Evolutionary conservation across 2,797 vertebrate genomes (phyloP), one percentile per base, ranked within the genome.

Genomic region (Rhyacichthys aspro): DNA sequence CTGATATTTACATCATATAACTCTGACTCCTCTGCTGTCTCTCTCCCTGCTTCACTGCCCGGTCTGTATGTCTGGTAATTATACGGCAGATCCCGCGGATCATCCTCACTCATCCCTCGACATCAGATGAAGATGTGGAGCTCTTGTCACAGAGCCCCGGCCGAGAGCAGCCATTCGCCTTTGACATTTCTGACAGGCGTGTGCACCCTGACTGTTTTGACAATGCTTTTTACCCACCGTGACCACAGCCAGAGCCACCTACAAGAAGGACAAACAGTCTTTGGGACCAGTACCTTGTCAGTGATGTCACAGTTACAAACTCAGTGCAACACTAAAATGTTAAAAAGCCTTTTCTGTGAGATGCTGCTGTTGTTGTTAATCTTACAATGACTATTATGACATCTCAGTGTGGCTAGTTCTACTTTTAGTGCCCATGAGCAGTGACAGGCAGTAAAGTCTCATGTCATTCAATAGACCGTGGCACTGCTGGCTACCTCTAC

Each of bases 31-130:
- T 41, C 38, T 71, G 28, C 23, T 11, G 7, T 48, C 59, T 45
- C 42, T 36, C 12, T 64, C 49, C 49, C 50, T 74, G 6, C 11
- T 15, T 38, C 12, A 16, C 34, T 14, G 49, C 18, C 23, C 23
- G 2, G 34, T 33, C 4, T 9, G 15, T 52, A 16, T 12, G 17
- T 11, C 16, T 52, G 49, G 32, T 56, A 70, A 82, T 85, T 62
- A 67, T 71, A 66, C 62, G 47, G 53, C 88, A 96, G 94, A 94
- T 95, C 80, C 94, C 94, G 36, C 81, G 86, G 63, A 94, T 96
- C 84, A 92, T 95, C 84, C 91, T 96, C 77, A 96, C 93, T 2
- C 89, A 89, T 72, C 94, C 95, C 43, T 95, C 92, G 8, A 95
- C 93, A 82, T 97, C 94, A 0, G 93, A 95, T 67, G 94, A 97